These are phyloP conservation scores for Trissolcus japonicus DNA, from an alignment of 2,888 invertebrate genomes.

Conservation along the genomic window DNA sequence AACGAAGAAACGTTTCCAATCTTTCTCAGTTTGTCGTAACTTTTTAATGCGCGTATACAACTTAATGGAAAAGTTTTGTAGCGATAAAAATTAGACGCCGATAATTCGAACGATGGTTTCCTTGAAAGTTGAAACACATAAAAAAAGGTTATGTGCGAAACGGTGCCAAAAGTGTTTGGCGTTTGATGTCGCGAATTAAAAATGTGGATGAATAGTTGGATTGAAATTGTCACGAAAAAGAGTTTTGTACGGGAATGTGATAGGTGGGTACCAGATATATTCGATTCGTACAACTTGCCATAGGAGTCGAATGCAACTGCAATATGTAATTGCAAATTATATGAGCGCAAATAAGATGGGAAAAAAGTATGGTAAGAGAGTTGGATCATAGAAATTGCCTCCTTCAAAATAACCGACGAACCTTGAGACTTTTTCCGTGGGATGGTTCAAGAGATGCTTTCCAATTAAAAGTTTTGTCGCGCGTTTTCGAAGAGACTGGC, in stretches of 20 bases:
- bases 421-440: no score
- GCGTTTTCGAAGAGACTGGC: no score
- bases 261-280: conserved; percentile 33
- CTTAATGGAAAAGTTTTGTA: conserved; percentile 26
- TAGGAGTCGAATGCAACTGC: conserved; percentile 59
- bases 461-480: no score
- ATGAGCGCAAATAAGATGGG: conserved; percentile 2
- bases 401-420: no score
- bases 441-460: no score
- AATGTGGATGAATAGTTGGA: conserved; percentile 20
- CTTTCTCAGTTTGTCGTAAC: neutral
- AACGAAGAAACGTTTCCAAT: no score
- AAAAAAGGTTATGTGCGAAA: conserved; percentile 14
- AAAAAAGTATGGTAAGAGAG: no score
- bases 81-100: conserved; percentile 16
- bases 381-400: no score
- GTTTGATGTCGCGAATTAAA: neutral
- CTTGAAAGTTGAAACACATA: conserved; percentile 20
- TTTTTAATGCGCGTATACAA: no score
- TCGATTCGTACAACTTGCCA: conserved; percentile 53
- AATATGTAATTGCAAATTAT: conserved; percentile 55
- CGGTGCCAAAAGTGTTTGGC: conserved; percentile 17
- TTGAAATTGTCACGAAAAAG: conserved; percentile 17
- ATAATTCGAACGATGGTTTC: conserved; percentile 15
- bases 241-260: no score